These are phyloP conservation scores for Cygnus buccinator DNA, from an alignment of 2,113 vertebrate species.

Conservation along the genomic window DNA sequence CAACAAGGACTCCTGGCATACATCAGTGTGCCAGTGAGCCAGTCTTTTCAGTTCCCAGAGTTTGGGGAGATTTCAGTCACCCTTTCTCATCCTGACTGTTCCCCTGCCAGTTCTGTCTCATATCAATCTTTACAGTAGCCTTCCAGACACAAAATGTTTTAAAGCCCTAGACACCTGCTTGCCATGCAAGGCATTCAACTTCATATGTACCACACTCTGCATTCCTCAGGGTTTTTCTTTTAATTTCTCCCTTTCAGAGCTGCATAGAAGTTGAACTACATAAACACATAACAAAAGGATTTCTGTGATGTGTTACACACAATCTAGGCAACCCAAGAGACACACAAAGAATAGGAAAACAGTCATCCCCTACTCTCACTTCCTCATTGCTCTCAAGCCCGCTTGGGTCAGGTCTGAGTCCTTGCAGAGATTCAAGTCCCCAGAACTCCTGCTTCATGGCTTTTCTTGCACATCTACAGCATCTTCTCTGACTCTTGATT, in stretches of 20 bases:
- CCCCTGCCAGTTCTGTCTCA: neutral
- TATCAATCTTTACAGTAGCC: neutral
- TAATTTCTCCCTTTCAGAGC: neutral
- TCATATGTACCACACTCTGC: accelerated
- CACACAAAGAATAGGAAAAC: neutral
- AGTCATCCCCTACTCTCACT: neutral
- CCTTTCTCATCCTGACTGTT: neutral
- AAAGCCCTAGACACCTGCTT: neutral
- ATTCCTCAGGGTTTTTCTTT: neutral
- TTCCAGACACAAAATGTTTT: neutral
- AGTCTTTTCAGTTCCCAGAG: neutral
- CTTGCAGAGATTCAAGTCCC: neutral
- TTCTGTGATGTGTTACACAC: neutral
- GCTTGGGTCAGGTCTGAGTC: accelerated
- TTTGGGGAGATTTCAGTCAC: neutral
- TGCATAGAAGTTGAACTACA: accelerated
- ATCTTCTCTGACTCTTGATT: neutral
- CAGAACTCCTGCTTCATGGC: neutral
- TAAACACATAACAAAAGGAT: neutral
- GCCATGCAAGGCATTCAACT: neutral
- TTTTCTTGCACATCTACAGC: neutral
- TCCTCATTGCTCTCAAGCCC: neutral
- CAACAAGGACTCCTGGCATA: neutral
- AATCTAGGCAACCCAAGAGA: neutral
- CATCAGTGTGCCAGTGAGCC: neutral